Conservation (phyloP, 23 tunicate genomes). For the Trididemnum miniatum region DNA sequence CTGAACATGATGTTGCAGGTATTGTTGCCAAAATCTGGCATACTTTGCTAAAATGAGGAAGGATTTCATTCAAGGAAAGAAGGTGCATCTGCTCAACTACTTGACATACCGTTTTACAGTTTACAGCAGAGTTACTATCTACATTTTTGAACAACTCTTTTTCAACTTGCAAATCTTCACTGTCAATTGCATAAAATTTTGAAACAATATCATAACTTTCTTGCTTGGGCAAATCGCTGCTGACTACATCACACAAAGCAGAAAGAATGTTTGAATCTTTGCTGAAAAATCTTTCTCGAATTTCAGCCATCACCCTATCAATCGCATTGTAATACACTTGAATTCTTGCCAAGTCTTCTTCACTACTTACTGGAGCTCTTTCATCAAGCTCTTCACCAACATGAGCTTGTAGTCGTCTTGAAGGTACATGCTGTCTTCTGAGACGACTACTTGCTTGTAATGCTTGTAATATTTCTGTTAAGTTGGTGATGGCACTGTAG, state of each 20-base stretch:
- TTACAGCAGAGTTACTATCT: neutral
- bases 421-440: slow-evolving; percentile 4
- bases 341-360: slow-evolving; percentile 13
- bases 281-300: neutral
- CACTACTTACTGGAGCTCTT: neutral
- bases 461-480: neutral
- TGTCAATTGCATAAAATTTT: neutral
- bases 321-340: slow-evolving; percentile 4
- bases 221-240: neutral
- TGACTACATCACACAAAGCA: slow-evolving; percentile 8
- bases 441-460: neutral
- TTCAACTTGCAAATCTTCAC: neutral
- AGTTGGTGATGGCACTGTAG: slow-evolving; percentile 2
- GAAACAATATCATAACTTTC: slow-evolving; percentile 15
- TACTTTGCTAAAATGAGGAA: slow-evolving; percentile 1
- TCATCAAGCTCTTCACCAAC: neutral
- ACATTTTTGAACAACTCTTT: slow-evolving; percentile 4
- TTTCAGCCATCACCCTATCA: slow-evolving; percentile 18
- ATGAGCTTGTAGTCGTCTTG: slow-evolving; percentile 1
- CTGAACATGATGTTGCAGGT: slow-evolving; percentile 29
- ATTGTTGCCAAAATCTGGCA: slow-evolving; percentile 6
- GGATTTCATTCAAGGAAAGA: slow-evolving; percentile 5
- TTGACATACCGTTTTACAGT: neutral
- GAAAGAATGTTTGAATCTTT: neutral
- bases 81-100: neutral